Evolutionary conservation across 92 coral and sea anemone genomes (phyloP).

Genomic region (Palythoa grandis): DNA sequence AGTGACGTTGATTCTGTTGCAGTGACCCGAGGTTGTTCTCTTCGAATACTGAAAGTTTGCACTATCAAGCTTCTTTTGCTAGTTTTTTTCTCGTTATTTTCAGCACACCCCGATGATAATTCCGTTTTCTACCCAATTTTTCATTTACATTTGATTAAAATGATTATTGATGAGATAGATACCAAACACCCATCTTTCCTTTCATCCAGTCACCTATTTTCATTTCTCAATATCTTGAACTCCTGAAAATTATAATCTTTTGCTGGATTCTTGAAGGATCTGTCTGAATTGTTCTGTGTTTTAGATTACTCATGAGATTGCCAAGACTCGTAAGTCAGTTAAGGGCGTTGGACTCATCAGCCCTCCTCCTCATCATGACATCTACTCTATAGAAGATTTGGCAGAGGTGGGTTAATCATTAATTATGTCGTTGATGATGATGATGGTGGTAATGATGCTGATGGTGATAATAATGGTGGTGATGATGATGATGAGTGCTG

Average conservation of each 20-base stretch:
- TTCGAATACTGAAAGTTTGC: no score
- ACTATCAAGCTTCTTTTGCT: no score
- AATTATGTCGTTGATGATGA: not conserved
- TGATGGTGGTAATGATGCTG: not conserved
- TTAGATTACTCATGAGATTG: slow-evolving; percentile 86
- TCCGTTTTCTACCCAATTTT: no score
- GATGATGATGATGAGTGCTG: not conserved
- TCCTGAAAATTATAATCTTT: no score
- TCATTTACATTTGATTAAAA: not conserved
- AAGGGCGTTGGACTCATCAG: slow-evolving; percentile 95
- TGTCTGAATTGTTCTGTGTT: not conserved
- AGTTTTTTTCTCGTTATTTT: no score
- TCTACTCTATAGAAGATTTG: slow-evolving; percentile 96
- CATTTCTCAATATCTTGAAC: no score
- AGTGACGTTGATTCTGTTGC: no score
- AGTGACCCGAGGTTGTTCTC: no score
- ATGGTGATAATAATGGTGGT: not conserved
- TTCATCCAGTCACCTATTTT: no score
- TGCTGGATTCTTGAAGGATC: not conserved
- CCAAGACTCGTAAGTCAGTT: slow-evolving; percentile 94
- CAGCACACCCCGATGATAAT: no score
- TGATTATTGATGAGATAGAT: no score
- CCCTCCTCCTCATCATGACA: slow-evolving; percentile 99
- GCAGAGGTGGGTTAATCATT: slow-evolving; percentile 77
- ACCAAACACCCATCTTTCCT: no score